Evolutionary conservation across 2,888 invertebrate species (phyloP).

Genomic region (Smittia aterrima): DNA sequence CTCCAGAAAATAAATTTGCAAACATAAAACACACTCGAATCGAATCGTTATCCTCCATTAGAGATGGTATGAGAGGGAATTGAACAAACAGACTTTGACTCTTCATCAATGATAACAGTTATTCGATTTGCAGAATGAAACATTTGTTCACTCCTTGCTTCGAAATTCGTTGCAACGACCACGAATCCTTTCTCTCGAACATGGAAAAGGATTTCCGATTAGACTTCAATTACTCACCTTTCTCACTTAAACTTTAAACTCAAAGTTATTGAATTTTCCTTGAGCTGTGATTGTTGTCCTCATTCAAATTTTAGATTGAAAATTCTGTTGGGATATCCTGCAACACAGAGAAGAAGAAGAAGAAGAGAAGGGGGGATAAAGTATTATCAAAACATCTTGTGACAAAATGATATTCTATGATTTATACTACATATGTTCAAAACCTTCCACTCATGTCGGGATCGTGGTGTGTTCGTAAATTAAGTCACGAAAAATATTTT

Average conservation of each 20-base stretch:
- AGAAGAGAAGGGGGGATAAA: neutral
- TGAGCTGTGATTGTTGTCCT: neutral
- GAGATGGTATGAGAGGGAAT: neutral
- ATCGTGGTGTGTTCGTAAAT: neutral
- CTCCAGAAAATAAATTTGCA: neutral
- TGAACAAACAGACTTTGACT: neutral
- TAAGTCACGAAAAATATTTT: too few species aligned
- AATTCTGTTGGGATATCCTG: neutral
- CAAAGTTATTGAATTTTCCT: neutral
- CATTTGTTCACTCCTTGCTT: too few species aligned
- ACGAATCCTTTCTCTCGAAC: neutral
- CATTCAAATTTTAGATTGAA: constrained; percentile 10
- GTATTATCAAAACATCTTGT: constrained; percentile 37
- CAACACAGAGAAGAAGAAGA: neutral
- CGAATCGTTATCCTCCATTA: neutral
- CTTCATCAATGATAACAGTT: neutral
- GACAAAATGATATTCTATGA: constrained; percentile 38
- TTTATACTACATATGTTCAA: constrained; percentile 38
- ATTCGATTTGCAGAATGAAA: neutral
- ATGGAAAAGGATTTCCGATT: neutral
- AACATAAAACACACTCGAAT: constrained; percentile 10
- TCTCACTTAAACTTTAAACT: neutral
- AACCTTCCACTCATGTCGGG: constrained; percentile 1
- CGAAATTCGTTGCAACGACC: neutral
- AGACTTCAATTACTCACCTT: neutral